Evolutionary conservation across 2,797 vertebrate species (phyloP).

Genomic region (Sylvia borin): DNA sequence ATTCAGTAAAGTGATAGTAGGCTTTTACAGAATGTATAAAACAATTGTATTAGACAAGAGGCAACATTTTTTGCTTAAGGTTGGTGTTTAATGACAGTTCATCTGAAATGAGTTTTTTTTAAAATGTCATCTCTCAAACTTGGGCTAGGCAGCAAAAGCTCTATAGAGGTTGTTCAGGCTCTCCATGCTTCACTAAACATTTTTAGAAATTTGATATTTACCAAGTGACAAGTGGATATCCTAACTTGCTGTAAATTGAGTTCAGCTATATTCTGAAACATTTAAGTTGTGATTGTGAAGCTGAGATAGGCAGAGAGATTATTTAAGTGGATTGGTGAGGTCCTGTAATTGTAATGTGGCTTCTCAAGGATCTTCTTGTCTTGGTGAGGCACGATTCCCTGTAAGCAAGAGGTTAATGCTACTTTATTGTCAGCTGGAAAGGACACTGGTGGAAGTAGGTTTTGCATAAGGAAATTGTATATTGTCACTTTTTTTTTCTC

Average conservation of each 20-base stretch:
- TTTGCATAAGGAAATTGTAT: not conserved
- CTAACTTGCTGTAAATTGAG: not conserved
- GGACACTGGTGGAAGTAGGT: not conserved
- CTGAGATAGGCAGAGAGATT: not conserved
- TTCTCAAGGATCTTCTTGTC: not conserved
- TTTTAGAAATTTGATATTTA: not conserved
- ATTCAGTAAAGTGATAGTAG: not conserved
- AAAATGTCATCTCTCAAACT: not conserved
- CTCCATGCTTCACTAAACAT: not conserved
- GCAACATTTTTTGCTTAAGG: not conserved
- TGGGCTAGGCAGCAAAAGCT: not conserved
- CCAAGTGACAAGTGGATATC: not conserved
- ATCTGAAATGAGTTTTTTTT: not conserved
- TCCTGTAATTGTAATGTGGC: not conserved
- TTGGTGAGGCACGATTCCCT: not conserved
- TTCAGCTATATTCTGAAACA: not conserved
- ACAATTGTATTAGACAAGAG: not conserved
- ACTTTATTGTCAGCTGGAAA: not conserved
- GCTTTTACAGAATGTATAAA: not conserved
- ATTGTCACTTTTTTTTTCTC: not conserved
- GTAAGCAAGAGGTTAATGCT: not conserved
- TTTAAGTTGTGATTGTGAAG: not conserved
- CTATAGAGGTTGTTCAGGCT: not conserved
- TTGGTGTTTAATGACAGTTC: not conserved
- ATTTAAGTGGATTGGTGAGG: not conserved